phyloP scores from a whole-genome alignment of 2,113 vertebrate genomes.

The Dendropsophus ebraccatus region DNA sequence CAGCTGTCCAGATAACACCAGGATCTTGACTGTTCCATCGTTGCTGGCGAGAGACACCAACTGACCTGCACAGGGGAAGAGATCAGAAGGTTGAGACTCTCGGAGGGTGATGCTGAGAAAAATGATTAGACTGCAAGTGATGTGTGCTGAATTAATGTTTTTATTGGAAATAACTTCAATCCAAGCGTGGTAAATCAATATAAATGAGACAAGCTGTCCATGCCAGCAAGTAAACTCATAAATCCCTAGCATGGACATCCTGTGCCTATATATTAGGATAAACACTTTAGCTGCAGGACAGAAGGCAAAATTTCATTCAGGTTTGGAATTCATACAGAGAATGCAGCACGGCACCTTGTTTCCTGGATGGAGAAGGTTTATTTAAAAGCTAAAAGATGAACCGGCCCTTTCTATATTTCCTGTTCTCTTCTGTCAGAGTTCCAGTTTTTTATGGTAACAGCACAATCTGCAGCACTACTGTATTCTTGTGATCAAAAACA shows the following conservation, averaged over 20 bases:
- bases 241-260: slow-evolving; percentile 38
- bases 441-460: too few relatives aligned
- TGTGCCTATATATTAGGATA: slow-evolving; percentile 37
- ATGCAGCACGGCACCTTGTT: not conserved
- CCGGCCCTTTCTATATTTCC: not conserved
- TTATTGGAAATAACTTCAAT: slow-evolving; percentile 54
- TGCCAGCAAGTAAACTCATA: slow-evolving; percentile 57
- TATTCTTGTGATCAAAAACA: too few relatives aligned
- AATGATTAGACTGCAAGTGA: slow-evolving; percentile 40
- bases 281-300: slow-evolving; percentile 6
- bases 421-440: too few relatives aligned
- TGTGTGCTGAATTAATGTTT: slow-evolving; percentile 50
- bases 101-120: slow-evolving; percentile 36
- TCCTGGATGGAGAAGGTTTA: not conserved
- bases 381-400: not conserved
- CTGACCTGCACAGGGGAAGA: slow-evolving; percentile 68
- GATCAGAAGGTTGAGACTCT: not conserved
- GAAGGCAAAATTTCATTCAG: not conserved
- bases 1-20: slow-evolving; percentile 71
- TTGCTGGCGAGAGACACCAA: slow-evolving; percentile 76
- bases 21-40: slow-evolving; percentile 73
- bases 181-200: slow-evolving; percentile 51
- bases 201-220: slow-evolving; percentile 51
- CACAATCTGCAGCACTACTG: too few relatives aligned
- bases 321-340: not conserved